Conservation (phyloP, 1,140 invertebrate species). For the Acromyrmex echinatior region DNA sequence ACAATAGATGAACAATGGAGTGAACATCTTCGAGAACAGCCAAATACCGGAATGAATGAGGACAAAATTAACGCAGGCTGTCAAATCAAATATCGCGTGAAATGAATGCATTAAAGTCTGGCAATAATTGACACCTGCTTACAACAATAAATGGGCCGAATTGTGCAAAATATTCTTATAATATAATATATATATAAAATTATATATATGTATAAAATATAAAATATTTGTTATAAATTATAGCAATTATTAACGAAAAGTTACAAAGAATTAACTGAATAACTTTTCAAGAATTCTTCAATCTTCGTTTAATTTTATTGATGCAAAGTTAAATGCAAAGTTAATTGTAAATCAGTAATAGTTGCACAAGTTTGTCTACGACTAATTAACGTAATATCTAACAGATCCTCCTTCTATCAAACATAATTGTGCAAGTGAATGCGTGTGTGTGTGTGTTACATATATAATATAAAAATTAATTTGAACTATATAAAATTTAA, state of each 20-base stretch:
- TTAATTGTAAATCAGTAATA: background rate
- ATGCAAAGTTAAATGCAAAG: too few species aligned
- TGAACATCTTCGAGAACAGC: background rate
- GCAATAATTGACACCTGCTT: slow-evolving; percentile 79
- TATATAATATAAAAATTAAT: background rate
- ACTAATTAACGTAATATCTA: background rate
- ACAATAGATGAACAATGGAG: slow-evolving; percentile 26
- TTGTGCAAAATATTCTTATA: background rate
- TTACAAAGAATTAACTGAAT: background rate
- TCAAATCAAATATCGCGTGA: slow-evolving; percentile 61
- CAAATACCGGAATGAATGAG: background rate
- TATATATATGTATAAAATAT: too few species aligned
- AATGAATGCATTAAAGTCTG: slow-evolving; percentile 74
- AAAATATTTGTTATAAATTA: background rate
- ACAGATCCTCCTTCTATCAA: background rate
- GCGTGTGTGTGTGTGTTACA: too few species aligned
- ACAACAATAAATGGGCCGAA: slow-evolving; percentile 45
- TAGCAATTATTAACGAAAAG: background rate
- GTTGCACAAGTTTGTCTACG: background rate
- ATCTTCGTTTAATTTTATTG: background rate
- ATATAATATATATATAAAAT: too few species aligned
- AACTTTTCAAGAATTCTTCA: background rate
- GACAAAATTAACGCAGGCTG: slow-evolving; percentile 73
- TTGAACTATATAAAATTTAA: background rate
- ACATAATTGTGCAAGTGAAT: background rate